Conservation (phyloP, 1,140 invertebrate genomes). For the Caenorhabditis latens region DNA sequence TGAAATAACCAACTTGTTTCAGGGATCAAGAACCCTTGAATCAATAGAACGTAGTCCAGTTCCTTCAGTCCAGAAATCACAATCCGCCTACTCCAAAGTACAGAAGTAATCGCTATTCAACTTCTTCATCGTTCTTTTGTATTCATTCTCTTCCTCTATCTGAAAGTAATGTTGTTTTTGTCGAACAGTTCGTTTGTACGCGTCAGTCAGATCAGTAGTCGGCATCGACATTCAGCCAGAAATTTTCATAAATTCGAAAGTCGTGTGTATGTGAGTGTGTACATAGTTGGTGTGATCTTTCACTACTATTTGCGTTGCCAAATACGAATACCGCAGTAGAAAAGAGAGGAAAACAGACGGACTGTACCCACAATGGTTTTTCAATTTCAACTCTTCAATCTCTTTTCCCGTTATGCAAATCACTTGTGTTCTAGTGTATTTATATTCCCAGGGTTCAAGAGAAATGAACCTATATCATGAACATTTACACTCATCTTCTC, state of each 20-base stretch:
- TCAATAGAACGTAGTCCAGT: too few relatives aligned
- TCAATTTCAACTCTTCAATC: not conserved
- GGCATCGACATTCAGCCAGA: conserved; percentile 21
- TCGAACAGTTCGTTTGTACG: conserved; percentile 21
- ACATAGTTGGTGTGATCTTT: conserved; percentile 53
- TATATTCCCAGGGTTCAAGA: conserved; percentile 42
- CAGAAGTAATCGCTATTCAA: not conserved
- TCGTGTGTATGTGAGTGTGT: conserved; percentile 50
- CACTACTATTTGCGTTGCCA: conserved; percentile 49
- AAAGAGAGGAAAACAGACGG: not conserved
- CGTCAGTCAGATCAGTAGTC: conserved; percentile 26
- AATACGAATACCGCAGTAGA: conserved; percentile 46
- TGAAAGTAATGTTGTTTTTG: conserved; percentile 37
- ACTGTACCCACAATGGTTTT: not conserved
- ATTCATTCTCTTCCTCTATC: not conserved
- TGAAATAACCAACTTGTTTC: too few relatives aligned
- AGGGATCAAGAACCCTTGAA: too few relatives aligned
- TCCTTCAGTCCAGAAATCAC: not conserved
- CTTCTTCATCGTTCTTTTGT: not conserved
- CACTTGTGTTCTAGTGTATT: conserved; percentile 37
- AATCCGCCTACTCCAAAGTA: not conserved
- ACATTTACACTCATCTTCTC: not conserved
- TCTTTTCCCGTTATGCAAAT: conserved; percentile 23
- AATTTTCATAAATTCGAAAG: conserved; percentile 51
- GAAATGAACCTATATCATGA: conserved; percentile 17